Evolutionary conservation across 2,113 vertebrate genomes (phyloP), one percentile per base, ranked within the genome.

Genomic region (Hydrochoerus hydrochaeris): DNA sequence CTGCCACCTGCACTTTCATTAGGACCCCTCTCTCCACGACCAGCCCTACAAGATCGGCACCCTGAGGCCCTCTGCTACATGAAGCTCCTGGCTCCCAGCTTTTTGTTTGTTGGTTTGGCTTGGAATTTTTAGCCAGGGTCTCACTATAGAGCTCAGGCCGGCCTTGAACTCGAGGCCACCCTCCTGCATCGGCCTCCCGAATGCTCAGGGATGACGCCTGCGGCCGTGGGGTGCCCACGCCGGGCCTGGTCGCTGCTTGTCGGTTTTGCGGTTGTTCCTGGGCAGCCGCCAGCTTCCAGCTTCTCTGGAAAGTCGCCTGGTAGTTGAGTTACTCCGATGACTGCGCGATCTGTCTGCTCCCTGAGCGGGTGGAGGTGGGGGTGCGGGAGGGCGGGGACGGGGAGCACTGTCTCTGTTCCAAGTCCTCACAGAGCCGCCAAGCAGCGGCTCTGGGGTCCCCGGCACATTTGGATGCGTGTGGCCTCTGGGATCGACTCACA

Each of bases 401-500:
- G 49, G 44, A 12, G 30, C 3, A 20, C 52, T 24, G 38, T 35
- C 12, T 5, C 3, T 17, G 24, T 38, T 67, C 4, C 32, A 22
- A 58, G 77, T 83, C 28, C 58, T 91, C 62, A 30, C 24, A 14
- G 24, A 58, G n/a, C 52, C 7, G 16, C 49, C 26, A 32, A 38
- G 46, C 35, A 1, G 26, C 1, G 5, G 13, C 54, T 69, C 60
- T 38, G 10, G 41, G 38, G 5, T 8, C 60, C 0, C 0, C 46
- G 14, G 16, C 22, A 8, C n/a, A 1, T 3, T 19, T 30, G 46
- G 14, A 19, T 1, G 24, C 1, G 13, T 11, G 19, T 26, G 46
- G 17, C 44, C 0, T 5, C 54, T 19, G 0, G 16, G 7, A 32
- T 5, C 12, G 14, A 28, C 58, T 62, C 16, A 6, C 35, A 1